Base-by-base conservation (phyloP, 1,140 invertebrate genomes). In the Drosophila trapezifrons region DNA sequence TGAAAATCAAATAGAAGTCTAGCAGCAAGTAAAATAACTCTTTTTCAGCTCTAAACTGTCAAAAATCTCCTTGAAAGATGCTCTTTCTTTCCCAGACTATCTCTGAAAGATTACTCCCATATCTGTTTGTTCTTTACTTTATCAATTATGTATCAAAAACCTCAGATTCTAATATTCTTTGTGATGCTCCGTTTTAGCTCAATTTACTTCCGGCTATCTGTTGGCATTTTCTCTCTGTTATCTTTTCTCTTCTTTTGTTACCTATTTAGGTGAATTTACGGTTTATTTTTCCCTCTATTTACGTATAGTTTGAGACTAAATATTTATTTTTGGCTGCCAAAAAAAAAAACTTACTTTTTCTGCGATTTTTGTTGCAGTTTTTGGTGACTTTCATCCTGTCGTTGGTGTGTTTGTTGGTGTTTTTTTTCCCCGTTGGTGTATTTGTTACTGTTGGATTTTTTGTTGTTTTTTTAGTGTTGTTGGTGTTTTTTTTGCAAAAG, bases 311-410 rank as follows among this genome's bases (percentile, higher is more conserved):
- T 71, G 75, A 76, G 79, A 80, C 76, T 56, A 80, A 79, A 80
- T 80, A 79, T 76, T 80, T 79, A 76, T 79, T 65, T 76, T 76
- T 80, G 72, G 72, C 47, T 79, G 78, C 78, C 71, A 80, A 80
- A 80, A 80, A 80, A 74, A 78, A 20, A 66, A 54, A 47, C 76
- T 70, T 12, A 12, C 29, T 32, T 32, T 10, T 22, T 22, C 4
- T 22, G 22, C 75, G 78, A 80, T 80, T 78, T 78, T 79, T 22
- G 43, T 49, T 29, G 55, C 4, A 27, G 43, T 35, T 47, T 42
- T 59, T 59, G 18, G 42, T 22, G 27, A 32, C 12, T 47, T 59
- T 59, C 3, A 7, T 22, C 25, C 15, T 8, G 8, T 29, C 17
- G 17, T 58, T 42, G 25, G 25, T 45, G 40, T 17, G 1, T 40